Base-by-base conservation (phyloP, 2,113 vertebrate genomes). In the Tenebrosternarchus preto region DNA sequence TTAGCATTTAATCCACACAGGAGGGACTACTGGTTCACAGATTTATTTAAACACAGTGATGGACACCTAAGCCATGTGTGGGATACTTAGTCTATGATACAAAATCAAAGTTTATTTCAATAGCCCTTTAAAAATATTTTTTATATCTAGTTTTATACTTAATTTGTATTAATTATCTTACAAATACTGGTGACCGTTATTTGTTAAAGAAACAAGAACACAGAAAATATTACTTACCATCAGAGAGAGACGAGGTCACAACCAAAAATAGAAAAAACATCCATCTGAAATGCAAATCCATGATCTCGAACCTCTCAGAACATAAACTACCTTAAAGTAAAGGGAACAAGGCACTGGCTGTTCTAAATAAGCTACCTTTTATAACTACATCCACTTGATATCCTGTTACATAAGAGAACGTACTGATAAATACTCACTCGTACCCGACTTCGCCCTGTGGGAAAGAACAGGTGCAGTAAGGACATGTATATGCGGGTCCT, bases 181-280 rank as follows among this genome's bases (percentile, higher is more conserved):
- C 6, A 6, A 36, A 6, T 36, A 36, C 33, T 36, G 33, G 12
- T 24, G 27, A 50, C 2, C 12, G 55, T 22, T 0, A 53, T 22
- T 36, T 17, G 61, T 63, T 12, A 12, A 63, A 76, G 68, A 27
- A 16, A 11, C 4, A 29, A 36, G 3, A 67, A 2, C 24, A 15
- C 9, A 72, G 5, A 36, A 72, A 67, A 39, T 59, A 5, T 2
- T 39, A 53, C 27, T 86, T 88, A 92, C 91, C 90, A 74, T 87
- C 82, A 36, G 68, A 76, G 7, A 57, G 61, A 0, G 43, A 33
- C 50, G 56, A 27, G 60, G 76, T 56, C 12, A 80, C 39, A 69
- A 87, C 43, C 77, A 86, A n/a, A 19, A 86, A 27, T 2, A 92
- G 60, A n/a, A 22, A 69, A 63, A 88, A 17, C 7, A 71, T 61